phyloP scores from a whole-genome alignment of 2,113 vertebrate genomes.

The Ameiurus melas region DNA sequence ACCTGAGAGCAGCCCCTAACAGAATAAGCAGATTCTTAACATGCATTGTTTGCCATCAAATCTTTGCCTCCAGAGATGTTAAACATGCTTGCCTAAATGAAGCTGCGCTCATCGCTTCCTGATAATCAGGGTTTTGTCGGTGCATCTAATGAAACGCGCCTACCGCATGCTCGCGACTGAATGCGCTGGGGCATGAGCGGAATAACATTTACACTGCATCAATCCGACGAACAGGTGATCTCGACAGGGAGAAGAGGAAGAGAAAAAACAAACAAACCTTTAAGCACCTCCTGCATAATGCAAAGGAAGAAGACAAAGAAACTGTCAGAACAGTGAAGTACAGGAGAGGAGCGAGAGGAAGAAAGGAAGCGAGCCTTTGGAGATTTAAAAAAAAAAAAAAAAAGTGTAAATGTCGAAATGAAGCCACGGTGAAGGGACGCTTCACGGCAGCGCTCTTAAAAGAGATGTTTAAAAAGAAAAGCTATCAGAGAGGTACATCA shows the following conservation, averaged over 20 bases:
- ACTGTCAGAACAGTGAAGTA: slow-evolving; percentile 33
- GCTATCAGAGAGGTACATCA: slow-evolving; percentile 19
- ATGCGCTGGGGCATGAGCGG: neutral
- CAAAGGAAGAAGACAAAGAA: slow-evolving; percentile 33
- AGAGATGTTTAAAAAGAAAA: neutral
- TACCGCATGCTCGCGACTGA: neutral
- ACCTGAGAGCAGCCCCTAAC: slow-evolving; percentile 90
- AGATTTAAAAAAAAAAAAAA: too few relatives aligned
- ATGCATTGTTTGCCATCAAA: neutral
- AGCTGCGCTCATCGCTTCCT: neutral
- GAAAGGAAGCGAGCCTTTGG: slow-evolving; percentile 1
- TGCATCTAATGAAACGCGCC: neutral
- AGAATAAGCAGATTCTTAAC: neutral
- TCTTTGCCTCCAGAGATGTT: neutral
- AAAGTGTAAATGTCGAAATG: slow-evolving; percentile 26
- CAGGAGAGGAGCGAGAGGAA: neutral
- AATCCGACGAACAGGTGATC: slow-evolving; percentile 14
- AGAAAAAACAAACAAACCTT: slow-evolving; percentile 59
- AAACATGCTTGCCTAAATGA: neutral
- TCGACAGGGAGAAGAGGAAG: slow-evolving; percentile 20
- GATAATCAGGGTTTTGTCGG: neutral
- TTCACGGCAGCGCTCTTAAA: neutral
- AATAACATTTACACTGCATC: slow-evolving; percentile 9
- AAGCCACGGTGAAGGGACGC: neutral
- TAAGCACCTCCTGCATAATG: slow-evolving; percentile 59